Evolutionary conservation across 2,113 vertebrate genomes (phyloP).

Genomic region (Scopus umbretta): DNA sequence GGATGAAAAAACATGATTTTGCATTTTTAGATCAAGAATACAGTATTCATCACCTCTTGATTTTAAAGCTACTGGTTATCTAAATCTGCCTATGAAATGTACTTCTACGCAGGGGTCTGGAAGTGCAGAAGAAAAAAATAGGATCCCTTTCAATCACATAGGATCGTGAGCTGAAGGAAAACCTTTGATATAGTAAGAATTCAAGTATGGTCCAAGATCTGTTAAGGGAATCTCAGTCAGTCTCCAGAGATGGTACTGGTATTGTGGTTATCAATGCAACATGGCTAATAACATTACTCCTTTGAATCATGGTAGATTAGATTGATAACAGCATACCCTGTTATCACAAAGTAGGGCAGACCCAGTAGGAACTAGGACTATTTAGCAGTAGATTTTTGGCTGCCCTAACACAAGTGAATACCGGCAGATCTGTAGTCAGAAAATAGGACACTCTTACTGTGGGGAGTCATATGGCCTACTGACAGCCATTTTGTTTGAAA

Average conservation of each 20-base stretch:
- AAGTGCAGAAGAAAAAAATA: not conserved
- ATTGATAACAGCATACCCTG: not conserved
- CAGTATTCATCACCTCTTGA: not conserved
- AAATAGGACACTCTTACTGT: not conserved
- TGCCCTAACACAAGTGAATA: not conserved
- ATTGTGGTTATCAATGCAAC: not conserved
- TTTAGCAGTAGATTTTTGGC: not conserved
- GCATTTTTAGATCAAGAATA: not conserved
- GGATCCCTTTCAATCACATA: not conserved
- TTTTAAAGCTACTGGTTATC: not conserved
- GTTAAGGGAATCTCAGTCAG: not conserved
- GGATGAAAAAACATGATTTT: not conserved
- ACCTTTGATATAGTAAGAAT: not conserved
- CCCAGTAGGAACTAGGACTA: not conserved
- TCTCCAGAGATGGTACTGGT: not conserved
- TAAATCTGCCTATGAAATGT: not conserved
- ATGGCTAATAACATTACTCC: not conserved
- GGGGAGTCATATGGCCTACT: not conserved
- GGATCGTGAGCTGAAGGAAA: not conserved
- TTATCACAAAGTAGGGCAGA: constrained; percentile 31
- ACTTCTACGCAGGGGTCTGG: not conserved
- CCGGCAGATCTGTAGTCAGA: not conserved
- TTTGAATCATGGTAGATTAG: not conserved
- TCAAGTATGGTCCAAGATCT: not conserved
- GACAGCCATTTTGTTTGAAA: not conserved